Conservation (phyloP, 2,797 vertebrate genomes). For the Hirundo rustica region DNA sequence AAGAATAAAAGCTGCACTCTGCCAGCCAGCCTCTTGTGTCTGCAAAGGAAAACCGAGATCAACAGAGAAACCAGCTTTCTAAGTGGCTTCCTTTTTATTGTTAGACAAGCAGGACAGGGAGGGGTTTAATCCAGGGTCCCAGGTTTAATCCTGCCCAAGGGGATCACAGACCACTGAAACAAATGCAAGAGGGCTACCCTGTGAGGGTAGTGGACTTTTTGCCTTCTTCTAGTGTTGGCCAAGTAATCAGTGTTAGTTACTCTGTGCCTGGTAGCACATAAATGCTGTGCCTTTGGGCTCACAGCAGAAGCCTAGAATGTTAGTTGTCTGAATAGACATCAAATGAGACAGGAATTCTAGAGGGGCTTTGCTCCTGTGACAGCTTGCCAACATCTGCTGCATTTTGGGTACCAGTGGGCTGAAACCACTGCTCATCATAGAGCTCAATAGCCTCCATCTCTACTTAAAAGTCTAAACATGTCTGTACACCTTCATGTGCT, state of each 20-base stretch:
- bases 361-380: neutral
- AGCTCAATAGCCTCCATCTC: neutral
- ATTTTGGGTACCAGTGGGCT: neutral
- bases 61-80: neutral
- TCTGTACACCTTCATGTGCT: neutral
- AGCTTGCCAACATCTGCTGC: neutral
- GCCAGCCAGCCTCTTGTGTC: neutral
- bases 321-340: accelerated
- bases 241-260: neutral
- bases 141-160: neutral
- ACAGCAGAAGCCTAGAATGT: neutral
- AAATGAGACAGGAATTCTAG: neutral
- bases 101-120: neutral
- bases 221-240: neutral
- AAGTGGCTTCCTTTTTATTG: neutral
- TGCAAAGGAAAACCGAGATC: neutral
- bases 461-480: neutral
- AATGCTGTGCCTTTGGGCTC: neutral
- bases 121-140: neutral
- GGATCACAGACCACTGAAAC: neutral
- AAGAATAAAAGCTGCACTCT: neutral
- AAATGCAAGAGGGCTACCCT: neutral
- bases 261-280: neutral
- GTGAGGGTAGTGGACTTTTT: neutral
- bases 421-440: neutral